Percentiles rank a stretch among this genome's conserved stretches.
These are phyloP conservation scores for Coracias cyanogaster DNA, from an alignment of 2,797 vertebrate species.

Conservation along the genomic window DNA sequence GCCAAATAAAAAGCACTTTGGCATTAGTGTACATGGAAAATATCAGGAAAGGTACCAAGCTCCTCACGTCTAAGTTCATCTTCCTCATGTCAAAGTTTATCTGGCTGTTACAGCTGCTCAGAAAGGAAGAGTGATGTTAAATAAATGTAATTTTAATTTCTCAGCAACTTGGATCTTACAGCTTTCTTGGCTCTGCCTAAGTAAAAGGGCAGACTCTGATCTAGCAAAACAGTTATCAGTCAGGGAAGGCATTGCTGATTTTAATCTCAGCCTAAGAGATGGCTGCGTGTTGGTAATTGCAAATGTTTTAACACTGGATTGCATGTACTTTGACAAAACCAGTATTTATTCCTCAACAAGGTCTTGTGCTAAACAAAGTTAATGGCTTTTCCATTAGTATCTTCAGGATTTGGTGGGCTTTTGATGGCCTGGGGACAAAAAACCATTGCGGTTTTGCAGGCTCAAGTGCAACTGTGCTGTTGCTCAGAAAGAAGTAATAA, in stretches of 20 bases:
- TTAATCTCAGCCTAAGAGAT: not conserved
- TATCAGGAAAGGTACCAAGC: not conserved
- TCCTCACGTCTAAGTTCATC: not conserved
- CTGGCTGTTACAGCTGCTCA: not conserved
- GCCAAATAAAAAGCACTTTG: not conserved
- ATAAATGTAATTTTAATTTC: not conserved
- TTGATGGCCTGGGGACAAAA: not conserved
- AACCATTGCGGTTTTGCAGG: not conserved
- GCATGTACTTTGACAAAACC: not conserved
- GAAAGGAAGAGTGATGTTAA: not conserved
- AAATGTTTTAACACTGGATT: not conserved
- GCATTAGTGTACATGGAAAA: not conserved
- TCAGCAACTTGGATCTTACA: not conserved
- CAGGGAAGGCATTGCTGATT: not conserved
- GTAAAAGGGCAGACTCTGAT: not conserved
- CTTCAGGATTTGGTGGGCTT: not conserved
- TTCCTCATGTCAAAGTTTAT: not conserved
- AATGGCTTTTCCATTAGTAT: not conserved
- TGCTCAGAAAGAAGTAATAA: not conserved
- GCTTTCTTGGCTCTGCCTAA: not conserved
- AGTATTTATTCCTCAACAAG: not conserved
- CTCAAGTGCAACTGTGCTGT: not conserved
- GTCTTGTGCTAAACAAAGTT: not conserved
- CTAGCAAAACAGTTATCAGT: not conserved
- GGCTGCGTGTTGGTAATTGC: not conserved